A percentile compares a stretch with the other conserved stretches of the same genome.
Conservation (phyloP, 35 echinoderm and acorn worm species). For the Ophiothrix spiculata region DNA sequence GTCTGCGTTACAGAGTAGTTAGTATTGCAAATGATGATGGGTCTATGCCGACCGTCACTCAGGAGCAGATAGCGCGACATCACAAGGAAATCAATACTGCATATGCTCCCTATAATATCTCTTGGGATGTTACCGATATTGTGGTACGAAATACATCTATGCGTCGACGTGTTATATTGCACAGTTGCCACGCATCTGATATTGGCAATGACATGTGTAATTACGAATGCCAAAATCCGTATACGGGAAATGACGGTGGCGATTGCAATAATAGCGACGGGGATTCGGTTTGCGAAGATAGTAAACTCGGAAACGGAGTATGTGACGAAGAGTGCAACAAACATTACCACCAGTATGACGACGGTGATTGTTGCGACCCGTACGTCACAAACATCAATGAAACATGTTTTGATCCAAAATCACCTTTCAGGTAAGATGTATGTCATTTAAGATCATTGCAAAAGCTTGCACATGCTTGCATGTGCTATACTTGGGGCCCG, state of each 20-base stretch:
- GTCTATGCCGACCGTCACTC: slow-evolving; percentile 46
- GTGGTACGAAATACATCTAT: slow-evolving; percentile 55
- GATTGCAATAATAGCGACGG: slow-evolving; percentile 57
- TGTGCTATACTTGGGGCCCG: too few relatives aligned
- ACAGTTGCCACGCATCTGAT: slow-evolving; percentile 21
- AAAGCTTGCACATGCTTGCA: too few relatives aligned
- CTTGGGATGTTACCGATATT: slow-evolving; percentile 38
- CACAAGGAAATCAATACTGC: slow-evolving; percentile 56
- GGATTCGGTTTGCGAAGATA: not conserved
- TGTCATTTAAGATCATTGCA: not conserved
- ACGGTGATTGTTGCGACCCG: slow-evolving; percentile 78
- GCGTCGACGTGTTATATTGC: slow-evolving; percentile 41
- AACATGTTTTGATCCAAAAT: slow-evolving; percentile 70
- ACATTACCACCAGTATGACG: slow-evolving; percentile 59
- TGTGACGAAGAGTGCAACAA: slow-evolving; percentile 74
- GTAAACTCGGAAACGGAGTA: slow-evolving; percentile 38
- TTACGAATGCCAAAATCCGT: slow-evolving; percentile 44
- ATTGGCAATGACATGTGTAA: slow-evolving; percentile 78
- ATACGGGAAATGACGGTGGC: slow-evolving; percentile 49
- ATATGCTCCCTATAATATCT: slow-evolving; percentile 66
- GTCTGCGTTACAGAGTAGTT: slow-evolving; percentile 62
- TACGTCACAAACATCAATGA: slow-evolving; percentile 14
- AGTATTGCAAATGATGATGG: slow-evolving; percentile 81
- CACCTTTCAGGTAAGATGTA: slow-evolving; percentile 53
- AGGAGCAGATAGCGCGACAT: slow-evolving; percentile 40